Base-by-base conservation (phyloP, 2,797 vertebrate genomes). In the Jordanella pulchra region DNA sequence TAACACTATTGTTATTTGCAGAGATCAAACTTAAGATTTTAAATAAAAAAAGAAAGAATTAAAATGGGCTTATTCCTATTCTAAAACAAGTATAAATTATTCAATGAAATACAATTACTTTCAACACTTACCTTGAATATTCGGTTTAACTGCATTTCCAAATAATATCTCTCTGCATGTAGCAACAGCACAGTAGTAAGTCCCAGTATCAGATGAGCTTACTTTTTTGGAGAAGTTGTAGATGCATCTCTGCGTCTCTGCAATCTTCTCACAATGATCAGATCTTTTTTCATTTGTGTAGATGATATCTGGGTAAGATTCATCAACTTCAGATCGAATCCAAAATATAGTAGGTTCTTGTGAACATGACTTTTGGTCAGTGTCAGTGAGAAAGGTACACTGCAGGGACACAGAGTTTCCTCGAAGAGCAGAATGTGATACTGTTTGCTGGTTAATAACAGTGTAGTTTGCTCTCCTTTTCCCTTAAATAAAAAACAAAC, bases 161-260 rank as follows among this genome's bases (percentile, higher is more conserved):
- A 84, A 87, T 7, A 90, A n/a, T 6, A 91, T 82, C 30, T 80
- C 12, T 9, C 82, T 89, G 79, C 88, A 91, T 5, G 76, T 12
- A 44, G 74, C 82, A 67, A 91, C 81, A 56, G 87, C 84, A 44
- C 89, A 89, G 72, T 86, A 79, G 9, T 87, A 87, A 45, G 53
- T 86, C 44, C 79, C 88, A 28, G 6, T 48, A 70, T 91, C 86
- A 39, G 85, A 72, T 1, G 35, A 47, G 72, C 13, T 51, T 67
- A 87, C 0, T 0, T 14, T 78, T 50, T 76, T 83, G 9, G 68
- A 65, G 60, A 67, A 68, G 71, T 7, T 54, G 73, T 86, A 73
- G 18, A 76, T 28, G 64, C 88, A 90, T n/a, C 65, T 80, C 32
- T 74, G 65, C 58, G 44, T 1, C 0, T 56, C 61, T 4, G 77